These are phyloP conservation scores for Tetrax tetrax DNA, from an alignment of 2,113 vertebrate genomes.

Conservation along the genomic window DNA sequence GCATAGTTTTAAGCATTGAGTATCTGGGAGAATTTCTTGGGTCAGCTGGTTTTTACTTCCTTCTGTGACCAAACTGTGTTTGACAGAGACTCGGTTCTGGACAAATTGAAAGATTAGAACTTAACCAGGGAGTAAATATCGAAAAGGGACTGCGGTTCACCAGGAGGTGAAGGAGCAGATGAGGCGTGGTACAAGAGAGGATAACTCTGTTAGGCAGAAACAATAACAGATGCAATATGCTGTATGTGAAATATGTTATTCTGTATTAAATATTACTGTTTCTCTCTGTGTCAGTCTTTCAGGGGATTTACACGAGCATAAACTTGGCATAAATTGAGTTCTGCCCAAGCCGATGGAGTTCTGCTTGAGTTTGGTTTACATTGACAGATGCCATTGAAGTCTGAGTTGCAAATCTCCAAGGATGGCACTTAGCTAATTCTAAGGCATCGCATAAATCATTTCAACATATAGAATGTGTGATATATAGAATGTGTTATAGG, in stretches of 20 bases:
- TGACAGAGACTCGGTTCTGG: background rate
- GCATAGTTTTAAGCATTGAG: background rate
- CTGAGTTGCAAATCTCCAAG: background rate
- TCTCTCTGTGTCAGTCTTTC: background rate
- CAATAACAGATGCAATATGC: background rate
- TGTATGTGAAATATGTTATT: background rate
- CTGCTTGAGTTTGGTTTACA: rapidly evolving
- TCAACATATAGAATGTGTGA: background rate
- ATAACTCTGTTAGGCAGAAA: background rate
- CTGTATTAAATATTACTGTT: background rate
- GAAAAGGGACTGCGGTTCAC: background rate
- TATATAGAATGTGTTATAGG: background rate
- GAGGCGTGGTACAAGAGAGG: background rate
- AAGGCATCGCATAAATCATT: background rate
- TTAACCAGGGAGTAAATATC: background rate
- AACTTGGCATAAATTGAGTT: background rate
- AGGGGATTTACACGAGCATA: background rate
- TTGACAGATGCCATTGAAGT: background rate
- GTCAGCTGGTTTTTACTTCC: background rate
- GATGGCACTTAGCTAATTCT: background rate
- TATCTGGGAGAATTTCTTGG: background rate
- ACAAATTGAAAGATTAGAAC: background rate
- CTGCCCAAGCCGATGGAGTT: background rate
- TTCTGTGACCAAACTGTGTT: background rate
- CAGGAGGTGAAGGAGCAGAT: background rate